These are phyloP conservation scores for Zosterops pallidus DNA, from an alignment of 2,113 vertebrate genomes.

Conservation along the genomic window DNA sequence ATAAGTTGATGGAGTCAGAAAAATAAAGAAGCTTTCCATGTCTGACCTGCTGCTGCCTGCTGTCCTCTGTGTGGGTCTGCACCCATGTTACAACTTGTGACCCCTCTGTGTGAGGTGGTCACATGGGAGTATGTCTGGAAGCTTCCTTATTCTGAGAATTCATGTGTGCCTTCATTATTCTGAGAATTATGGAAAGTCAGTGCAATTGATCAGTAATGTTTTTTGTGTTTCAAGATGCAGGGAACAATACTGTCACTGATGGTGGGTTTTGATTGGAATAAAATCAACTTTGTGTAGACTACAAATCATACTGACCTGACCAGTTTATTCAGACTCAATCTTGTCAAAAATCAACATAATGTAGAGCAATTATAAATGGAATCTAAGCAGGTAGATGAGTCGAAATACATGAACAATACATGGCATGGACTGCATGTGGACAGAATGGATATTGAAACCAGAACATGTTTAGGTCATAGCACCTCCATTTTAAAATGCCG, in stretches of 20 bases:
- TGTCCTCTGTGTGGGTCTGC: no score
- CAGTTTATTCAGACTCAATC: not conserved
- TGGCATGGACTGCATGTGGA: not conserved
- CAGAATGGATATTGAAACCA: not conserved
- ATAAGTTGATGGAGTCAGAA: no score
- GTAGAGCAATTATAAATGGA: not conserved
- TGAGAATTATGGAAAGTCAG: not conserved
- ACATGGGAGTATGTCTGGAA: not conserved
- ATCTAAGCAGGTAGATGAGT: not conserved
- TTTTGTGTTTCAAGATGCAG: not conserved
- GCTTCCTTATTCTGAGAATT: not conserved
- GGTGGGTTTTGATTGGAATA: not conserved
- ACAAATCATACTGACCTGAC: not conserved
- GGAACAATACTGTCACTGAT: not conserved
- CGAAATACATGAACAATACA: not conserved
- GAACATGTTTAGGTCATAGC: not conserved
- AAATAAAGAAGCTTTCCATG: no score
- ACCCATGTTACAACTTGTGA: no score
- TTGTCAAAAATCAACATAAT: not conserved
- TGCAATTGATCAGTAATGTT: not conserved
- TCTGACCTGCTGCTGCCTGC: no score
- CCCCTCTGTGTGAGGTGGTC: no score
- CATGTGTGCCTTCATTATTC: not conserved
- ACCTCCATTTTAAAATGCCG: not conserved
- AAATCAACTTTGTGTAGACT: not conserved